A percentile compares a stretch with the other conserved stretches of the same genome.
Evolutionary conservation across 1,140 invertebrate genomes (phyloP).

Genomic region (Trigoniulus corallinus): DNA sequence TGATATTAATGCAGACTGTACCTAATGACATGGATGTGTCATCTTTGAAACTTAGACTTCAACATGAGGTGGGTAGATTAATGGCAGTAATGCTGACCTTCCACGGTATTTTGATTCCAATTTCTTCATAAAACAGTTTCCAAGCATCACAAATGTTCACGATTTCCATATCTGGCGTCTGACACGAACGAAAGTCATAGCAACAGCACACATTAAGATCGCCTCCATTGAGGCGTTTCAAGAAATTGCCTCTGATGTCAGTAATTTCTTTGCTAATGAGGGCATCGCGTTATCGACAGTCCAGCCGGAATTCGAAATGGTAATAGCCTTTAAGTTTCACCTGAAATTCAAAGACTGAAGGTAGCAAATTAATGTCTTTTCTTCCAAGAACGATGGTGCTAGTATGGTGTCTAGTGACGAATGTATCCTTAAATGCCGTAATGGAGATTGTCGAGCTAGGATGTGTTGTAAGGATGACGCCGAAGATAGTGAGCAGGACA

Average conservation of each 20-base stretch:
- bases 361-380: background rate
- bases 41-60: slow-evolving; percentile 38
- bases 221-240: slow-evolving; percentile 35
- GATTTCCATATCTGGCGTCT: slow-evolving; percentile 68
- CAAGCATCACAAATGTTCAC: slow-evolving; percentile 57
- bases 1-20: slow-evolving; percentile 63
- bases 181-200: slow-evolving; percentile 42
- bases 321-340: slow-evolving; percentile 9
- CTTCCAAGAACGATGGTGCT: background rate
- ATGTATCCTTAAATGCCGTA: background rate
- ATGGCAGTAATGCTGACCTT: background rate
- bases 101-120: background rate
- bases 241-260: slow-evolving; percentile 41
- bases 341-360: background rate
- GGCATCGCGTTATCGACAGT: slow-evolving; percentile 58
- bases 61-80: slow-evolving; percentile 24
- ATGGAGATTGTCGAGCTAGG: background rate
- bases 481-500: background rate
- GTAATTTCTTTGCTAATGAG: slow-evolving; percentile 48
- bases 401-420: background rate
- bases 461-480: background rate
- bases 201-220: slow-evolving; percentile 22
- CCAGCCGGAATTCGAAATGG: slow-evolving; percentile 52
- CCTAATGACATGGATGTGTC: slow-evolving; percentile 59
- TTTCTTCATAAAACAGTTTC: slow-evolving; percentile 36